A percentile compares a stretch with the other conserved stretches of the same genome.
Evolutionary conservation across 2,888 invertebrate genomes (phyloP).

Genomic region (Diarsia mendica): DNA sequence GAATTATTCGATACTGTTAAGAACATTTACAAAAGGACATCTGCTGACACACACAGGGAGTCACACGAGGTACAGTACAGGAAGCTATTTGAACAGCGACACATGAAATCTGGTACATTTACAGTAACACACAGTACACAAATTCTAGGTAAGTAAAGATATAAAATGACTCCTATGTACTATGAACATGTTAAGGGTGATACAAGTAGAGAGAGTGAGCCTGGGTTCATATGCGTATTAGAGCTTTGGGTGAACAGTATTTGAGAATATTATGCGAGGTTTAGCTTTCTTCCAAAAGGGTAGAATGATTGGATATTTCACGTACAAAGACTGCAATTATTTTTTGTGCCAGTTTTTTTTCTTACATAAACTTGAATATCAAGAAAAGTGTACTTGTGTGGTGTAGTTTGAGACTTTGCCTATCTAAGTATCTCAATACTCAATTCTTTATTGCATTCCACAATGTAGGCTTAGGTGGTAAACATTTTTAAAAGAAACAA

Average conservation of each 20-base stretch:
- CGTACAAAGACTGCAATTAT: neutral
- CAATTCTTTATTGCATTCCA: no score
- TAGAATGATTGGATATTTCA: neutral
- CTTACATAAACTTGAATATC: neutral
- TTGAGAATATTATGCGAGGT: neutral
- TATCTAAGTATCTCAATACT: neutral
- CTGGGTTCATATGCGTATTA: constrained; percentile 15
- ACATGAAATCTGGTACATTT: constrained; percentile 55
- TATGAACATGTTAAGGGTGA: constrained; percentile 37
- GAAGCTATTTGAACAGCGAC: constrained; percentile 59
- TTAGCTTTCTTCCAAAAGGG: neutral
- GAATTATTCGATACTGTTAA: constrained; percentile 23
- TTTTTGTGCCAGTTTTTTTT: neutral
- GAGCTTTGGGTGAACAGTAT: no score
- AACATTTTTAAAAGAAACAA: no score
- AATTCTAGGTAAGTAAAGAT: constrained; percentile 65
- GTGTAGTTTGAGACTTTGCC: neutral
- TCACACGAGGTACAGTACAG: constrained; percentile 56
- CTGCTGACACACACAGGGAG: constrained; percentile 28
- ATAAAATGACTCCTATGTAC: constrained; percentile 62
- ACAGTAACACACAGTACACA: constrained; percentile 63
- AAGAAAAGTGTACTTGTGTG: neutral
- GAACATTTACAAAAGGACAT: constrained; percentile 57
- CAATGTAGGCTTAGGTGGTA: no score
- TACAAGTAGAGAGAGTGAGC: constrained; percentile 32